Evolutionary conservation across 2,888 invertebrate species (phyloP).

Genomic region (Hyalella azteca): DNA sequence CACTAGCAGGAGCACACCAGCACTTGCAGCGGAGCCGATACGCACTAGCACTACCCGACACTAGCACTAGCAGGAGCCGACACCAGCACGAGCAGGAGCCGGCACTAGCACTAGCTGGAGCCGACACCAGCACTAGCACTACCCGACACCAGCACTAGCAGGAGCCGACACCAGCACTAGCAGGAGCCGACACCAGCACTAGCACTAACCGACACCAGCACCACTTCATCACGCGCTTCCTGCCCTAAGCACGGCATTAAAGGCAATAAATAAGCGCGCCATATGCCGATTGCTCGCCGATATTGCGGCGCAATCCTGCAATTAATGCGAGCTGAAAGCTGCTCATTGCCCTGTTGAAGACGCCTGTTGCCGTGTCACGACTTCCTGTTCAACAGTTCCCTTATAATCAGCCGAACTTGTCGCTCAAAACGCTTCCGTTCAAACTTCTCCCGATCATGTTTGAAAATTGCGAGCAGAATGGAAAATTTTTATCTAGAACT

Average conservation of each 20-base stretch:
- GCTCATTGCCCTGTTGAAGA: conserved; percentile 27
- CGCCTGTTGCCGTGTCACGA: no score
- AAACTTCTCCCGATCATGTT: no score
- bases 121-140: not conserved
- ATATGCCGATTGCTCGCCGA: not conserved
- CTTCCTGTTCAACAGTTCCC: no score
- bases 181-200: not conserved
- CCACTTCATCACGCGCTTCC: conserved; percentile 22
- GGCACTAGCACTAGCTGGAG: not conserved
- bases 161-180: not conserved
- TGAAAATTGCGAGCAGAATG: no score
- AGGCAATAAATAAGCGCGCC: conserved; percentile 26
- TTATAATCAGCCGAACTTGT: no score
- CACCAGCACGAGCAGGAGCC: not conserved
- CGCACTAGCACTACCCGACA: no score
- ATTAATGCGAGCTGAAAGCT: conserved; percentile 20
- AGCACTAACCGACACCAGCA: not conserved
- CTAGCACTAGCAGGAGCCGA: not conserved
- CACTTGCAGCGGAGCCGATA: no score
- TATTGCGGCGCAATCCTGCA: conserved; percentile 1
- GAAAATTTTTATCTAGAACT: no score
- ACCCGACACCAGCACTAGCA: not conserved
- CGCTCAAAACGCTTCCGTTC: no score
- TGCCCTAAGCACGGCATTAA: not conserved
- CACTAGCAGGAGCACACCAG: no score